These are phyloP conservation scores for Melanophora roralis DNA, from an alignment of 2,888 invertebrate genomes.

Conservation along the genomic window DNA sequence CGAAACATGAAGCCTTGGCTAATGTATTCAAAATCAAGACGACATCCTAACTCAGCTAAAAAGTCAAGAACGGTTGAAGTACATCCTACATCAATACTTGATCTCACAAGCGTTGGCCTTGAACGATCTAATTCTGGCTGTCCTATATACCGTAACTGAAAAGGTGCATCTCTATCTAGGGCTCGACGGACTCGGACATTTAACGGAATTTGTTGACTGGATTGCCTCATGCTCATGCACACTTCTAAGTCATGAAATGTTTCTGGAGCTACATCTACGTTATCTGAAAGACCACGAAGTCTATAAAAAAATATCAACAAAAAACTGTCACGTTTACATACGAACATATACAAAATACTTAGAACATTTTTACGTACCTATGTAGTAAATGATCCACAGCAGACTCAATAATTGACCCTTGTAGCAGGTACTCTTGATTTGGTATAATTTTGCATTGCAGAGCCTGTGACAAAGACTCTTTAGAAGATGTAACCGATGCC, in stretches of 20 bases:
- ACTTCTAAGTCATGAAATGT: constrained; percentile 96
- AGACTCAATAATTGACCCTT: constrained; percentile 95
- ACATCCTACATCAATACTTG: constrained; percentile 94
- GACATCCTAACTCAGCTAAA: constrained; percentile 92
- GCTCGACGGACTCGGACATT: constrained; percentile 90
- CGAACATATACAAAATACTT: no score
- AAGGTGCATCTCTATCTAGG: constrained; percentile 82
- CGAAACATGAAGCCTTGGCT: constrained; percentile 93
- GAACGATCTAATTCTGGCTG: constrained; percentile 93
- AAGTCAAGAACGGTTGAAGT: constrained; percentile 94
- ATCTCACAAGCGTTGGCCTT: constrained; percentile 92
- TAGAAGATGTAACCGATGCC: constrained; percentile 69
- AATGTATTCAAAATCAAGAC: constrained; percentile 95
- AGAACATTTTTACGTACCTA: constrained; percentile 74
- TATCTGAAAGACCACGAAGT: constrained; percentile 88
- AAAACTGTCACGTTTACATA: not conserved
- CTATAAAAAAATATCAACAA: constrained; percentile 20
- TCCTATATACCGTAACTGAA: constrained; percentile 94
- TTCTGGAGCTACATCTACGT: constrained; percentile 93
- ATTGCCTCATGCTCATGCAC: constrained; percentile 87
- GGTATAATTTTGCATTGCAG: constrained; percentile 91
- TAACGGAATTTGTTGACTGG: constrained; percentile 83
- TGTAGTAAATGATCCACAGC: constrained; percentile 94
- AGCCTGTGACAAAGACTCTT: constrained; percentile 84
- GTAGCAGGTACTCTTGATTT: constrained; percentile 94